phyloP scores from a whole-genome alignment of 2,888 invertebrate species.

The Eilema caniola region DNA sequence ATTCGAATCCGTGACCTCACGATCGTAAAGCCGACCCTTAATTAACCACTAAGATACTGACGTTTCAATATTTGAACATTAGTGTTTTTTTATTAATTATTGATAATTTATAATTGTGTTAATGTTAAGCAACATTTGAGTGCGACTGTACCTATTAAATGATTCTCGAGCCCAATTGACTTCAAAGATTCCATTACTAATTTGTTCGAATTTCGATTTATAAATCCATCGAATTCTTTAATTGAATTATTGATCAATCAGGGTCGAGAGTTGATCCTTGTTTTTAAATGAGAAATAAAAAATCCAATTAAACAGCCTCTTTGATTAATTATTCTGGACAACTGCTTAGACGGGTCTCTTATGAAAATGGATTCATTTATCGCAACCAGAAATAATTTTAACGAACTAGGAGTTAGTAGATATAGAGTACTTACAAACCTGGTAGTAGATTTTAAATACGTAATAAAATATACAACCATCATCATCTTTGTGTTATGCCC shows the following conservation, averaged over 20 bases:
- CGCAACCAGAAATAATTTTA: background rate
- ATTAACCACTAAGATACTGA: too few relatives aligned
- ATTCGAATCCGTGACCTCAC: too few relatives aligned
- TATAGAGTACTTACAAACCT: background rate
- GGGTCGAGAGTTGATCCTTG: conserved; percentile 50
- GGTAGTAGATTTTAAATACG: background rate
- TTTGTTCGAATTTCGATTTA: conserved; percentile 40
- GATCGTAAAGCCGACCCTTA: too few relatives aligned
- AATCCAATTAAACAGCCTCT: conserved; percentile 56
- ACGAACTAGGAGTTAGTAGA: background rate
- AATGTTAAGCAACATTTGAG: background rate
- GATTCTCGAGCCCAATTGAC: conserved; percentile 28
- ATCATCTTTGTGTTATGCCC: too few relatives aligned
- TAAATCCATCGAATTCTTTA: conserved; percentile 50
- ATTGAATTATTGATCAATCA: conserved; percentile 61
- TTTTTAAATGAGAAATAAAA: conserved; percentile 57
- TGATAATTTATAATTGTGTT: background rate
- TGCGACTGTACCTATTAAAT: background rate
- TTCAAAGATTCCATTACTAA: conserved; percentile 34
- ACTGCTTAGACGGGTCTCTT: conserved; percentile 14
- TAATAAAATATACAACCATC: background rate
- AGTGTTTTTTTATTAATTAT: too few relatives aligned
- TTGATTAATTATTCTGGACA: conserved; percentile 41
- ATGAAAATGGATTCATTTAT: background rate
- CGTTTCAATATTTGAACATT: too few relatives aligned